These are phyloP conservation scores for Balanococcus diminutus DNA, from an alignment of 2,888 invertebrate genomes.

Conservation along the genomic window DNA sequence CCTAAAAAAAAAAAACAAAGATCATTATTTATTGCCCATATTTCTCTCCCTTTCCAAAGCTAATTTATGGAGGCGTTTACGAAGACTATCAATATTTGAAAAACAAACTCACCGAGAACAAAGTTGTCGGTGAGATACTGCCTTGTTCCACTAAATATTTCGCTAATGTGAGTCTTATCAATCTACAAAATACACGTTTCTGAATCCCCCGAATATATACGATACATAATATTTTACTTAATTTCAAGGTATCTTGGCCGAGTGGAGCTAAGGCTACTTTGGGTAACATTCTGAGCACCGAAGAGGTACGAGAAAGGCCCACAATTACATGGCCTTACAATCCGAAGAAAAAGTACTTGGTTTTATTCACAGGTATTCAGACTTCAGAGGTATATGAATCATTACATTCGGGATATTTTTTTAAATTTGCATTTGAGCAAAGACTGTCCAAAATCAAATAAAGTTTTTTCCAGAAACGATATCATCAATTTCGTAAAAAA, in stretches of 20 bases:
- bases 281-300: slow-evolving; percentile 77
- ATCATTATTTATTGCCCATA: not conserved
- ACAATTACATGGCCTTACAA: slow-evolving; percentile 71
- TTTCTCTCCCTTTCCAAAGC: not conserved
- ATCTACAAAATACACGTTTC: too few relatives aligned
- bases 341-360: slow-evolving; percentile 69
- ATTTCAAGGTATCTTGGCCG: slow-evolving; percentile 66
- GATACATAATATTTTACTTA: too few relatives aligned
- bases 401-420: too few relatives aligned
- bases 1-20: too few relatives aligned
- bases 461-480: too few relatives aligned
- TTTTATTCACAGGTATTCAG: slow-evolving; percentile 86
- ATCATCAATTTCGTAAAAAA: too few relatives aligned
- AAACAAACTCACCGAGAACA: not conserved
- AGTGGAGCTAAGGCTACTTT: slow-evolving; percentile 62
- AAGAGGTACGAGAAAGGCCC: slow-evolving; percentile 76
- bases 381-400: not conserved
- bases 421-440: too few relatives aligned
- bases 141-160: not conserved
- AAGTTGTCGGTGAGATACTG: not conserved
- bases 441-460: too few relatives aligned
- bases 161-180: not conserved
- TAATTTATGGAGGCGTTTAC: not conserved
- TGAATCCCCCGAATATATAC: too few relatives aligned
- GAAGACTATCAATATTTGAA: not conserved